Conservation (phyloP, 2,797 vertebrate genomes). For the Xerus rutilus region DNA sequence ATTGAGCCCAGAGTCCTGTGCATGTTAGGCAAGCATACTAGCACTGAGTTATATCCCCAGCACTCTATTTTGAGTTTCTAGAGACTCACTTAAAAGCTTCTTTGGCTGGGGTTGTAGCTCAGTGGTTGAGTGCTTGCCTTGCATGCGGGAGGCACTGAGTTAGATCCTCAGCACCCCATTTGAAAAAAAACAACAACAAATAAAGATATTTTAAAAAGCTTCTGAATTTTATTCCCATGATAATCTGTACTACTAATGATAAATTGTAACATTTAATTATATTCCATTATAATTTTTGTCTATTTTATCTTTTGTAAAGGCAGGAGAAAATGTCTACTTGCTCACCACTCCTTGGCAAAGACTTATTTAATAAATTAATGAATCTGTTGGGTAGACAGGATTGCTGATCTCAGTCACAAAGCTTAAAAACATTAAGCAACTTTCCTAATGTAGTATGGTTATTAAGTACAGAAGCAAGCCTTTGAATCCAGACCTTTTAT, state of each 20-base stretch:
- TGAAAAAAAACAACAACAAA: no score
- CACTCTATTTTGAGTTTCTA: neutral
- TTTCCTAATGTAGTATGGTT: slow-evolving; percentile 39
- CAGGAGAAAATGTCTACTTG: slow-evolving; percentile 6
- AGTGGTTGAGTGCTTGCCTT: no score
- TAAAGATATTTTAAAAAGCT: neutral
- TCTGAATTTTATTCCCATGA: slow-evolving; percentile 1
- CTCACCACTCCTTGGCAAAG: slow-evolving; percentile 14
- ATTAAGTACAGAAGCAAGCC: slow-evolving; percentile 43
- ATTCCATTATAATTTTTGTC: slow-evolving; percentile 30
- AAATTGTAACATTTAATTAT: slow-evolving; percentile 43
- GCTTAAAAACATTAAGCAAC: neutral
- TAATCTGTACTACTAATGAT: neutral
- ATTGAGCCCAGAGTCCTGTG: neutral
- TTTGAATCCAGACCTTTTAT: slow-evolving; percentile 10
- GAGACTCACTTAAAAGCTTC: slow-evolving; percentile 35
- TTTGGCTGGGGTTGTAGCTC: neutral
- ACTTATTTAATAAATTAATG: slow-evolving; percentile 49
- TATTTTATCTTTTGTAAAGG: slow-evolving; percentile 36
- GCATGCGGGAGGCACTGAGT: no score
- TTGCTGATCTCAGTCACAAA: neutral
- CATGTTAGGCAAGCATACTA: neutral
- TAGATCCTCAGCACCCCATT: no score
- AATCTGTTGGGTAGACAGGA: neutral
- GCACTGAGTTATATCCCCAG: neutral